Base-by-base conservation (phyloP, 2,113 vertebrate genomes). In the Hirundichthys speculiger region DNA sequence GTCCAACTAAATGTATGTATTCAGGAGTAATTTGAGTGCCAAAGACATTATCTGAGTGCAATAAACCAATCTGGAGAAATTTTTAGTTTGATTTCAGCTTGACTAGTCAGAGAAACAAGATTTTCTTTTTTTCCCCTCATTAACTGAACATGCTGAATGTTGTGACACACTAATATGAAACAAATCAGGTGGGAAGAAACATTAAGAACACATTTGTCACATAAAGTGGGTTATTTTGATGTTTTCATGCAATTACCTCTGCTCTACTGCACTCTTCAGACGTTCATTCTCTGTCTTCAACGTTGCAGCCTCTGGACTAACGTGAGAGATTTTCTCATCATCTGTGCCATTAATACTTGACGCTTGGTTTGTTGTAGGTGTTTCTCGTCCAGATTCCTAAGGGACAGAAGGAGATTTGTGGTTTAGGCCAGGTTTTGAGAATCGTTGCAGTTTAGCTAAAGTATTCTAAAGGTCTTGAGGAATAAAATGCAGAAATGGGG, bases 261-360 rank as follows among this genome's bases (percentile, higher is more conserved):
- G 96, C 1, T 97, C 96, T 73, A 96, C 77, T 1, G 90, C 94
- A 8, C 94, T 90, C 91, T 97, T 98, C 48, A 98, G 88, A 75
- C 91, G 95, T 66, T 97, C 94, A 0, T 97, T 98, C 88, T 99
- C 96, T 0, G 84, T 95, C 85, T 94, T 93, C 64, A 98, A 91
- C 65, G 93, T 90, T 0, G 91, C 75, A 41, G 94, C 92, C 0
- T 93, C 89, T 1, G 97, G 92, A 14, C 89, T 82, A 0, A 90
- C 90, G 0, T 95, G 91, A 0, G 90, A 96, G 27, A 96, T 95
- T 68, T 99, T 99, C 74, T 99, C 97, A 13, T 99, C 98, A 0
- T 99, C 96, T 0, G 98, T 99, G 25, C 98, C 98, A 0, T 99
- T 99, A 43, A 98, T 87, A n/a, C 95, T 98, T 51, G 96, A 96